Evolutionary conservation across 2,797 vertebrate genomes (phyloP).

Genomic region (Micromesistius poutassou): DNA sequence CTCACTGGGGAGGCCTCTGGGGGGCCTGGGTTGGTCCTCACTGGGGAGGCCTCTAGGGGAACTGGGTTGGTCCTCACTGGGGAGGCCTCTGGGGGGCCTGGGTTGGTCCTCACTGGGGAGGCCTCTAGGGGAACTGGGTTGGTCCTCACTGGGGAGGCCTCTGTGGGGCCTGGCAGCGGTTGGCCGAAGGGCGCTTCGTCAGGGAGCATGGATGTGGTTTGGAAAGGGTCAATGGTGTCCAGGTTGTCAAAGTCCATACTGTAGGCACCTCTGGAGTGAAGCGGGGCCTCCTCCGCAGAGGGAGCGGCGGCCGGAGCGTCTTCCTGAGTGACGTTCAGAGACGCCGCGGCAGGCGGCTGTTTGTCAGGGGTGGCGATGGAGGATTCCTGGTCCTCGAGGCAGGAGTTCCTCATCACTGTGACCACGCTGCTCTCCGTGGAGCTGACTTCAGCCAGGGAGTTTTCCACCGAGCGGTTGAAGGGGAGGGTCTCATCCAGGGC

Average conservation of each 20-base stretch:
- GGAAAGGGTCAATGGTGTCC: slow-evolving; percentile 64
- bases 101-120: slow-evolving; percentile 39
- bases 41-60: too few relatives aligned
- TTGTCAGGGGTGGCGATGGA: slow-evolving; percentile 32
- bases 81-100: too few relatives aligned
- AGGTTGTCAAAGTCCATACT: slow-evolving; percentile 63
- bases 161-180: slow-evolving; percentile 10
- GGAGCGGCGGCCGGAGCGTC: slow-evolving; percentile 9
- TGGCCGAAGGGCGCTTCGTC: slow-evolving; percentile 53
- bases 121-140: slow-evolving; percentile 21
- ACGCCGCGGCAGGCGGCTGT: neutral
- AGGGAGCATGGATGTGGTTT: slow-evolving; percentile 60
- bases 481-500: slow-evolving; percentile 73
- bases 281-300: slow-evolving; percentile 53
- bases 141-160: slow-evolving; percentile 49
- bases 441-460: slow-evolving; percentile 58
- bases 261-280: slow-evolving; percentile 49
- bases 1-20: too few relatives aligned
- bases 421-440: slow-evolving; percentile 72
- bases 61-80: too few relatives aligned
- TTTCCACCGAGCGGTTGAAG: slow-evolving; percentile 62
- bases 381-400: slow-evolving; percentile 10
- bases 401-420: slow-evolving; percentile 42
- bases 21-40: too few relatives aligned
- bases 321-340: slow-evolving; percentile 8